Evolutionary conservation across 2,797 vertebrate species (phyloP).

Genomic region (Tapera naevia): DNA sequence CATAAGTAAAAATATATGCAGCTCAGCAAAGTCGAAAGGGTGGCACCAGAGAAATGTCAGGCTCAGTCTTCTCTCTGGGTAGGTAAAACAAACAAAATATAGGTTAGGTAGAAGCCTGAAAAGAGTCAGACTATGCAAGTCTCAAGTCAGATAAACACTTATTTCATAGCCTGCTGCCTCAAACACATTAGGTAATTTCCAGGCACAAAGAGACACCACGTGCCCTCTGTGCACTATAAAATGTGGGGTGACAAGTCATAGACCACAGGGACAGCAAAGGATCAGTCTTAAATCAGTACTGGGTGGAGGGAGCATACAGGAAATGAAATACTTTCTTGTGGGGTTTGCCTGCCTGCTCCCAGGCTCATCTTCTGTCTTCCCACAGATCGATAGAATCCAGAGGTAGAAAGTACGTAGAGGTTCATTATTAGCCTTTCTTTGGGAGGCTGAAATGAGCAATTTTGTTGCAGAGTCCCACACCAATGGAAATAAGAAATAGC

Average conservation of each 20-base stretch:
- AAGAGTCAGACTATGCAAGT: not conserved
- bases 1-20: not conserved
- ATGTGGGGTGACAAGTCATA: not conserved
- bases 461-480: not conserved
- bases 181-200: not conserved
- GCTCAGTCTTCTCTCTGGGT: not conserved
- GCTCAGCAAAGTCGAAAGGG: not conserved
- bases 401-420: fast-evolving
- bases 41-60: not conserved
- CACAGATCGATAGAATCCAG: not conserved
- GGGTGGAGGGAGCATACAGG: fast-evolving
- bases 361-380: not conserved
- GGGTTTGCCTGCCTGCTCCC: fast-evolving
- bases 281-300: not conserved
- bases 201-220: not conserved
- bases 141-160: not conserved
- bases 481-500: not conserved
- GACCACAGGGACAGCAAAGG: not conserved
- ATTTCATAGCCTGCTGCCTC: not conserved
- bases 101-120: not conserved
- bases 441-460: not conserved
- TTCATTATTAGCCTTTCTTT: not conserved
- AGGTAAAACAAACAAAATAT: conserved; percentile 24
- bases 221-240: fast-evolving
- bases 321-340: not conserved